phyloP scores from a whole-genome alignment of 35 echinoderm and acorn worm genomes.

The Ptychodera flava region DNA sequence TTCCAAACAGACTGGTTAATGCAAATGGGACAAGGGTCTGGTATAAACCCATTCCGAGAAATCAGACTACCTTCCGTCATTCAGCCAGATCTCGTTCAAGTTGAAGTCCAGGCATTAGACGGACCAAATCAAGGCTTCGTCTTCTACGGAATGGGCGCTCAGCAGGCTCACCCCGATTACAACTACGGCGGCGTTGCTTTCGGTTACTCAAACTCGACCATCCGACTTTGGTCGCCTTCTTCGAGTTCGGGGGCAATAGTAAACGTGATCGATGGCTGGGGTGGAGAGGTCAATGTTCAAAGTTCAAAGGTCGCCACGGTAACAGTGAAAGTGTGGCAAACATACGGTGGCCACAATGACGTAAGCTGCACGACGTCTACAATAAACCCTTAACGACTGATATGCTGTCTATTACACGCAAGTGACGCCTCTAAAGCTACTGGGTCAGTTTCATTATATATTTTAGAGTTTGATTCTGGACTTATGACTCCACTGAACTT shows the following conservation, averaged over 20 bases:
- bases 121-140: not conserved
- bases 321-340: not conserved
- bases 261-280: not conserved
- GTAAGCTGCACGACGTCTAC: too few species aligned
- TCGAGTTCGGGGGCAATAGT: not conserved
- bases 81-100: not conserved
- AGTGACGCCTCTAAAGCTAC: too few species aligned
- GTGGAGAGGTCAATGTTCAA: not conserved
- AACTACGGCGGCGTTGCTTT: not conserved
- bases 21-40: not conserved
- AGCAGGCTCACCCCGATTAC: not conserved
- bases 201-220: not conserved
- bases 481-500: too few species aligned
- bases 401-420: too few species aligned
- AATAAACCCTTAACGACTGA: too few species aligned
- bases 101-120: not conserved
- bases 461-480: too few species aligned
- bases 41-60: not conserved
- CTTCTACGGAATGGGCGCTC: not conserved
- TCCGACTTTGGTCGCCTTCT: not conserved
- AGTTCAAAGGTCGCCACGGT: not conserved
- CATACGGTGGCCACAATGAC: too few species aligned
- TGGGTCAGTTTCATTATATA: too few species aligned
- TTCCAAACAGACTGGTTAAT: not conserved
- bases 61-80: not conserved